phyloP scores from a whole-genome alignment of 2,797 vertebrate species.

The Strix occidentalis region DNA sequence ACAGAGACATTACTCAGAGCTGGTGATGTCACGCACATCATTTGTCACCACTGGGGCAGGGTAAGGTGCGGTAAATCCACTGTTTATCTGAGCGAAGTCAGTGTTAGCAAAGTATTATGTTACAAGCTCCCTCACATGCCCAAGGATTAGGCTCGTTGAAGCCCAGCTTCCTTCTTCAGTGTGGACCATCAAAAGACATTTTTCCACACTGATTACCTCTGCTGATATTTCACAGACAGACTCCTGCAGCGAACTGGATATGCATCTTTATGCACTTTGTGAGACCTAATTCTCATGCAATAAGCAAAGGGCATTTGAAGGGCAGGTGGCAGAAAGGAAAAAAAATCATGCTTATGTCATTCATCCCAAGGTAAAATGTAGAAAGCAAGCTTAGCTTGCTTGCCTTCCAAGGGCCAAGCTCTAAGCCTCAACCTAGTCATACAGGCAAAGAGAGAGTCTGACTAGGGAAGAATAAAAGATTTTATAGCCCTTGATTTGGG shows the following conservation, averaged over 20 bases:
- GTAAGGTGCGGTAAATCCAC: not conserved
- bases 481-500: not conserved
- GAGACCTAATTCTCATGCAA: not conserved
- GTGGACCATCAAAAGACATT: not conserved
- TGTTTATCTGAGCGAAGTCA: not conserved
- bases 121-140: not conserved
- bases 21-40: not conserved
- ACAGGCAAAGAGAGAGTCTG: not conserved
- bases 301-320: not conserved
- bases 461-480: not conserved
- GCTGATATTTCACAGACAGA: not conserved
- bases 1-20: slow-evolving; percentile 13
- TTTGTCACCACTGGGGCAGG: not conserved
- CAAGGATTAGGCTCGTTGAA: not conserved
- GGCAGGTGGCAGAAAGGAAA: not conserved
- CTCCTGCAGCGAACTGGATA: not conserved
- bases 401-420: not conserved
- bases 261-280: not conserved
- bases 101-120: not conserved
- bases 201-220: not conserved
- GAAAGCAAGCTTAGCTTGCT: not conserved
- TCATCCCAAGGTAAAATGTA: not conserved
- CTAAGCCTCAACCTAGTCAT: not conserved
- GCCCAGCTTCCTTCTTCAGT: not conserved
- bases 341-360: not conserved